These are phyloP conservation scores for Danio choprae DNA, from an alignment of 2,797 vertebrate genomes.

Conservation along the genomic window DNA sequence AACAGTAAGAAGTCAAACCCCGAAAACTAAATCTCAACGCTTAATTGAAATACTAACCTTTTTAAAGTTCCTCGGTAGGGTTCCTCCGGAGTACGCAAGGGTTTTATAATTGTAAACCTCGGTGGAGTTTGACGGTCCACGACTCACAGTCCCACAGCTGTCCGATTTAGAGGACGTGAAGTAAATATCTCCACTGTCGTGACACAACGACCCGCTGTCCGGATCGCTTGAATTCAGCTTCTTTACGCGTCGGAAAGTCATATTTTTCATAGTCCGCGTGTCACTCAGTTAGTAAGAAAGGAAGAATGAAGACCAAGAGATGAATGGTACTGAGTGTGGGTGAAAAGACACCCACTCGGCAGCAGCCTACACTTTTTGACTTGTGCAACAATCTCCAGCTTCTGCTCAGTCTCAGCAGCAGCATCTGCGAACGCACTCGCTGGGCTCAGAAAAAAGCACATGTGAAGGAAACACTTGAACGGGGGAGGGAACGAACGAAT, in stretches of 20 bases:
- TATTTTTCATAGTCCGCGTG: conserved; percentile 70
- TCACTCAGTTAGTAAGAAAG: neutral
- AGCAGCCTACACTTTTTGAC: conserved; percentile 1
- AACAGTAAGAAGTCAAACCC: neutral
- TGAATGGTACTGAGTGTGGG: conserved; percentile 13
- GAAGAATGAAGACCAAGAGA: conserved; percentile 10
- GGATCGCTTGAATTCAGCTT: conserved; percentile 81
- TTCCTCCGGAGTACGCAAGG: conserved; percentile 91
- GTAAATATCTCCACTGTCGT: conserved; percentile 75
- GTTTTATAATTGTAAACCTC: conserved; percentile 85
- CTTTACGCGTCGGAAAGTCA: conserved; percentile 91
- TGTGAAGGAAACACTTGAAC: conserved; percentile 20
- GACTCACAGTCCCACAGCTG: conserved; percentile 75
- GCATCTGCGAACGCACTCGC: conserved; percentile 10
- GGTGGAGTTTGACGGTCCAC: conserved; percentile 61
- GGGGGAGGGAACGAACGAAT: neutral
- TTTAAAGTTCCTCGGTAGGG: conserved; percentile 85
- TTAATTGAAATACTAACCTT: conserved; percentile 76
- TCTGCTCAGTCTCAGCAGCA: neutral
- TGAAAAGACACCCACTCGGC: neutral
- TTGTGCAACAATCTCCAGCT: neutral
- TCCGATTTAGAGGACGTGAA: conserved; percentile 84
- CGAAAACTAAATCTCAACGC: neutral
- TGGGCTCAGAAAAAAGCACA: conserved; percentile 17
- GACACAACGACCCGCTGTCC: conserved; percentile 66